Evolutionary conservation across 1,140 invertebrate species (phyloP), one percentile per base, ranked within the genome.

Genomic region (Nomia melanderi): DNA sequence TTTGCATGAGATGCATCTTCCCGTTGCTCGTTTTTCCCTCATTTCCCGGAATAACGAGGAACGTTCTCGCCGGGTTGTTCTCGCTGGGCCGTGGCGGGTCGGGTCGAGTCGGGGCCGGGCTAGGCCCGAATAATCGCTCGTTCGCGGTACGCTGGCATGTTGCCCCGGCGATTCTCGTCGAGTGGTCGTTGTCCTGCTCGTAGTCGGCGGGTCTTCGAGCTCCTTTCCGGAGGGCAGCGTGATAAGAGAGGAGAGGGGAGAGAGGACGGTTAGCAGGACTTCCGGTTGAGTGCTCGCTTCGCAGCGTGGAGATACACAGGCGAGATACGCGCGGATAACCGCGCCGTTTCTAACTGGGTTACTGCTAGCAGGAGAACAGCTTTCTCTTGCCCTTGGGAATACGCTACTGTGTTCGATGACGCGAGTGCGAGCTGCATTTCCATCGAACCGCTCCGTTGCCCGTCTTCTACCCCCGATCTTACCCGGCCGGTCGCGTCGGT

Each of bases 311-410:
- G 60, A 69, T 76, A 79, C 36, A 65, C 62, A 47, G 41, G 57
- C 47, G 75, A 78, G 69, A 78, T 78, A 73, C 59, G 53, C 70
- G 39, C 66, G 59, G 59, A 67, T 64, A 82, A 60, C 64, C 62
- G 59, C 39, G 36, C 50, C 50, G 64, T 53, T 27, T 86, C 66
- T 84, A 87, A 88, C 82, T 87, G 64, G 85, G 86, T 87, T 88
- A 88, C 76, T 50, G 36, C 54, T 73, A 27, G 29, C 75, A 57
- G 63, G 74, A 71, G 54, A 57, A 65, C 81, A 66, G 69, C 78
- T 86, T 86, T 87, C 85, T 84, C 75, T 69, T 87, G 85, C 78
- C 86, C 86, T 88, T 87, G 85, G 83, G 84, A 78, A 79, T 83
- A 85, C n/a, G 67, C 41, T 56, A 63, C 66, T 11, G 71, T 23